phyloP scores from a whole-genome alignment of 2,888 invertebrate species.

The Acronicta aceris region DNA sequence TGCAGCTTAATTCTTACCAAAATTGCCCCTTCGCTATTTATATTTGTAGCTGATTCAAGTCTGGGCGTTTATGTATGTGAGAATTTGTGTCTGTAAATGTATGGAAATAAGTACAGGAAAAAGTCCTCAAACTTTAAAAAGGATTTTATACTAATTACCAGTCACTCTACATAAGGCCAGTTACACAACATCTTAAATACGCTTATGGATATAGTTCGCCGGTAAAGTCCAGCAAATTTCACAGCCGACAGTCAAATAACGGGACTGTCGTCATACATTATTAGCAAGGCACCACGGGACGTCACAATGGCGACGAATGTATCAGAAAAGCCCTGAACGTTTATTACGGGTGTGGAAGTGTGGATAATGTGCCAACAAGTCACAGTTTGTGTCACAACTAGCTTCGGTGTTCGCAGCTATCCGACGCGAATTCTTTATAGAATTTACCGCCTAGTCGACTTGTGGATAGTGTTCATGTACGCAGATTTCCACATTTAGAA shows the following conservation, averaged over 20 bases:
- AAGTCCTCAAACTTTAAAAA: no score
- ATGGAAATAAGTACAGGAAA: no score
- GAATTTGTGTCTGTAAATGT: no score
- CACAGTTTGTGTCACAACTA: slow-evolving; percentile 48
- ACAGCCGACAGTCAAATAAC: slow-evolving; percentile 56
- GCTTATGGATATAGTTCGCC: slow-evolving; percentile 5
- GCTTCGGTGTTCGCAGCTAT: slow-evolving; percentile 44
- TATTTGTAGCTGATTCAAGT: no score
- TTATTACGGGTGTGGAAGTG: slow-evolving; percentile 45
- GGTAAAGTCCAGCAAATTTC: slow-evolving; percentile 49
- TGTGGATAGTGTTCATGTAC: slow-evolving; percentile 10
- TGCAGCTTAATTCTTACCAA: no score
- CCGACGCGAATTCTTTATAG: slow-evolving; percentile 38
- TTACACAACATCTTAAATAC: no score
- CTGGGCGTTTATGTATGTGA: no score
- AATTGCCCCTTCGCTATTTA: no score
- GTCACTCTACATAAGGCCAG: no score
- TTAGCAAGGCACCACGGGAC: slow-evolving; percentile 51
- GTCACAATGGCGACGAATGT: slow-evolving; percentile 46
- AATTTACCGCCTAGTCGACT: slow-evolving; percentile 18
- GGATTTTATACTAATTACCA: no score
- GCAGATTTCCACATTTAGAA: slow-evolving; percentile 10
- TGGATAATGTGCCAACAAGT: slow-evolving; percentile 46
- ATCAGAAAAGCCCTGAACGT: slow-evolving; percentile 38
- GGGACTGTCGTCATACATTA: slow-evolving; percentile 55